Evolutionary conservation across 2,797 vertebrate genomes (phyloP).

Genomic region (Danio aesculapii): DNA sequence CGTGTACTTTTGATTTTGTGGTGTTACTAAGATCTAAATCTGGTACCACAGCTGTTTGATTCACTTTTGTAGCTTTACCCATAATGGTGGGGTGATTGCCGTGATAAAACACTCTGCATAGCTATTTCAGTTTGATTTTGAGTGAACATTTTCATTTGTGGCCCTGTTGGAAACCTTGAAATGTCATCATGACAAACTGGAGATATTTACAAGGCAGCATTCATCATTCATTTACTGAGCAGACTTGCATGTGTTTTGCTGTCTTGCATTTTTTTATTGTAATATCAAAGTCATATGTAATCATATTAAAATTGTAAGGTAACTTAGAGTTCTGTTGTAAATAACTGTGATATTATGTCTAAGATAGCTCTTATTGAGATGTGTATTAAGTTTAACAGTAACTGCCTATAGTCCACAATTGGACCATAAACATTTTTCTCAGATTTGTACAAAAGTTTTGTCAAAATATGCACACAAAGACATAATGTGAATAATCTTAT

Average conservation of each 20-base stretch:
- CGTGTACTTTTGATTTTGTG: not conserved
- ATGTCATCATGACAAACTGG: not conserved
- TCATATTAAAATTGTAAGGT: too few relatives aligned
- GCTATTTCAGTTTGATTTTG: not conserved
- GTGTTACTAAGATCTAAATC: not conserved
- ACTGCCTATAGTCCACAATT: too few relatives aligned
- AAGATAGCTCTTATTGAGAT: too few relatives aligned
- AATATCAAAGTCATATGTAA: too few relatives aligned
- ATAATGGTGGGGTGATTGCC: not conserved
- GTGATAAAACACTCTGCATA: not conserved
- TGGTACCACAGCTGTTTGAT: too few relatives aligned
- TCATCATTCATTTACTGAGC: not conserved
- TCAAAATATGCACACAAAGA: too few relatives aligned
- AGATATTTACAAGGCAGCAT: not conserved
- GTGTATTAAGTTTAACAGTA: too few relatives aligned
- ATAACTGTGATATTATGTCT: too few relatives aligned
- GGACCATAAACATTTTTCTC: too few relatives aligned
- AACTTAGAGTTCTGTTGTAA: too few relatives aligned
- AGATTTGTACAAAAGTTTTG: too few relatives aligned
- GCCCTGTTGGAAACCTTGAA: not conserved
- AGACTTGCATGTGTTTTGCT: not conserved
- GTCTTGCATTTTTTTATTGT: not conserved
- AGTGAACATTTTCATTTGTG: not conserved
- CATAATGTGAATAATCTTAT: too few relatives aligned
- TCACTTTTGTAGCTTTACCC: not conserved